phyloP scores from a whole-genome alignment of 2,797 vertebrate species.

The Fistularia commersonii region DNA sequence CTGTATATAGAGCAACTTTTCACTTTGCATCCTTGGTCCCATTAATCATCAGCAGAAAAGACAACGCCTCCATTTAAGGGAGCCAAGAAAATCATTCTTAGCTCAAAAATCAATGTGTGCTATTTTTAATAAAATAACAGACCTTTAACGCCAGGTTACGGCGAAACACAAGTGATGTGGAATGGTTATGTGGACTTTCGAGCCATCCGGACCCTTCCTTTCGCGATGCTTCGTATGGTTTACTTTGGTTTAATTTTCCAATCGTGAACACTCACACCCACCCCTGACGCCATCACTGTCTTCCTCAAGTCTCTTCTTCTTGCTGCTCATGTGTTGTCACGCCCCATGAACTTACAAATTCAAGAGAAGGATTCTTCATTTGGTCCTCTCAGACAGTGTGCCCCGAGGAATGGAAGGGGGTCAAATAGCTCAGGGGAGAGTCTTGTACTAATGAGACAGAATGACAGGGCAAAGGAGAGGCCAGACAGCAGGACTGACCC shows the following conservation, averaged over 20 bases:
- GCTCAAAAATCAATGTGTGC: too few relatives aligned
- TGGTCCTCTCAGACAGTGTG: conserved; percentile 39
- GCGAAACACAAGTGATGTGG: too few relatives aligned
- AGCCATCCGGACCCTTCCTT: too few relatives aligned
- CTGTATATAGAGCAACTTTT: too few relatives aligned
- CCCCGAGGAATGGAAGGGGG: conserved; percentile 11
- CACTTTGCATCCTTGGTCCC: conserved; percentile 46
- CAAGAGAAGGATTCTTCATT: conserved; percentile 40
- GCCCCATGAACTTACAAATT: conserved; percentile 47
- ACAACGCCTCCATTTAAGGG: conserved; percentile 23
- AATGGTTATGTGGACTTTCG: too few relatives aligned
- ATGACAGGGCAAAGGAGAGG: conserved; percentile 40
- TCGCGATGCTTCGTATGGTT: too few relatives aligned
- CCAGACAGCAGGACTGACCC: conserved; percentile 40
- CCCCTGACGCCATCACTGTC: too few relatives aligned
- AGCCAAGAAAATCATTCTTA: conserved; percentile 38
- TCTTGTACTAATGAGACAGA: conserved; percentile 41
- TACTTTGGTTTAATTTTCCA: too few relatives aligned
- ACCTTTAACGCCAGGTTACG: conserved; percentile 23
- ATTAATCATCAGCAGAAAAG: conserved; percentile 56
- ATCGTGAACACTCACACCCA: background rate
- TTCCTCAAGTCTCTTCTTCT: too few relatives aligned
- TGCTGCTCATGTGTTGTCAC: conserved; percentile 47
- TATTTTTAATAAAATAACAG: conserved; percentile 23
- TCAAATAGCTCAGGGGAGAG: conserved; percentile 41